Evolutionary conservation across 2,888 invertebrate species (phyloP).

Genomic region (Pachycephus smyrnensis): DNA sequence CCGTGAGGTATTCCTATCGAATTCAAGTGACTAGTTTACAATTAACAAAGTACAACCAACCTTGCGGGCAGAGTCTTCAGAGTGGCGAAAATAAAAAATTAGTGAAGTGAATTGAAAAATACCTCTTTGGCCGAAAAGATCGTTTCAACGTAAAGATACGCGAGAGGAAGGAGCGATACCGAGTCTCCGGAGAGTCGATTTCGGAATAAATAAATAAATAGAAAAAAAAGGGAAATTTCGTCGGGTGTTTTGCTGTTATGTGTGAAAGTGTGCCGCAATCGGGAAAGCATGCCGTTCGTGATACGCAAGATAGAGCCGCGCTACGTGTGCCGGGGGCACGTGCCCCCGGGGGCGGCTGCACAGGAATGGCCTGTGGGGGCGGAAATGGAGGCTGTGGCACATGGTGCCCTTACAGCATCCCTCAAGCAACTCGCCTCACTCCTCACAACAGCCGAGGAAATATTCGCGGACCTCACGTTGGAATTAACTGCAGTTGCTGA

Average conservation of each 20-base stretch:
- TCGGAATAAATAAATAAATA: background rate
- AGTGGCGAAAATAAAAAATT: background rate
- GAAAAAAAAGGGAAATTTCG: background rate
- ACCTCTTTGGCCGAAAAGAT: background rate
- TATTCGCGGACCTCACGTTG: constrained; percentile 84
- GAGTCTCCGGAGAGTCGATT: background rate
- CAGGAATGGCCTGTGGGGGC: constrained; percentile 85
- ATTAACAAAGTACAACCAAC: background rate
- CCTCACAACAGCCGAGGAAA: constrained; percentile 85
- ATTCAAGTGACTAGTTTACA: background rate
- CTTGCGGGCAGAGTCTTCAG: background rate
- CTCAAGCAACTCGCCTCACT: constrained; percentile 88
- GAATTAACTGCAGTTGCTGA: constrained; percentile 81
- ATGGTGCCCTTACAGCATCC: constrained; percentile 87
- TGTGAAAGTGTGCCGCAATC: background rate
- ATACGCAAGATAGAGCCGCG: constrained; percentile 86
- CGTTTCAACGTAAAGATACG: background rate
- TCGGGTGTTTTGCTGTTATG: background rate
- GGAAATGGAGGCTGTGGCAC: constrained; percentile 88
- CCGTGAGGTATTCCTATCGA: background rate
- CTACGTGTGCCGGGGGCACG: constrained; percentile 74
- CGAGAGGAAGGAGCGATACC: no score
- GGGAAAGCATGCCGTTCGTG: constrained; percentile 82
- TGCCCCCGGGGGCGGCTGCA: constrained; percentile 89
- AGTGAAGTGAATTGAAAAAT: background rate